These are phyloP conservation scores for Urosaurus nigricauda DNA, from an alignment of 2,797 vertebrate genomes.

Conservation along the genomic window DNA sequence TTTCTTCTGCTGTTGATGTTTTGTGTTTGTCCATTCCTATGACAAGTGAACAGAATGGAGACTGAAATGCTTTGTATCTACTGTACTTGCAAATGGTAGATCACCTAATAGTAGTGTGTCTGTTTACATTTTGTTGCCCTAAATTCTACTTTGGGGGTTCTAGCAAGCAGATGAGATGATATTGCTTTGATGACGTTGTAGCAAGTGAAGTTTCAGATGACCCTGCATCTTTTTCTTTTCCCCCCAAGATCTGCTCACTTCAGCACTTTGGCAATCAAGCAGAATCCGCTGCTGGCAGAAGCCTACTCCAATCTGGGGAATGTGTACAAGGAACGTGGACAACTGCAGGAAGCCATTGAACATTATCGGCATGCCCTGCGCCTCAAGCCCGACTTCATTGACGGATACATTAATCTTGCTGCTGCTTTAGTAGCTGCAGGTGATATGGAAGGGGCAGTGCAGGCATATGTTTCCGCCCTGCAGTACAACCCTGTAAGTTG, in stretches of 20 bases:
- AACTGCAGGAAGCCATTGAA: slow-evolving; percentile 97
- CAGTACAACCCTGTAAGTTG: slow-evolving; percentile 98
- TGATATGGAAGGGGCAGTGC: slow-evolving; percentile 99
- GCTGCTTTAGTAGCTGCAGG: slow-evolving; percentile 97
- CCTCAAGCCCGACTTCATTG: slow-evolving; percentile 98
- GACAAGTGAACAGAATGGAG: neutral
- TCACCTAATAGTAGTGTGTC: neutral
- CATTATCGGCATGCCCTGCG: slow-evolving; percentile 97
- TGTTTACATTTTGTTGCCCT: neutral
- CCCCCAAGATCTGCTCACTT: slow-evolving; percentile 95
- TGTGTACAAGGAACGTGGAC: slow-evolving; percentile 98
- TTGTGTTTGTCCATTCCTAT: neutral
- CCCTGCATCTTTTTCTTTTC: slow-evolving; percentile 19
- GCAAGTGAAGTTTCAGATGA: neutral
- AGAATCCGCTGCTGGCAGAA: slow-evolving; percentile 97
- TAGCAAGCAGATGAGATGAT: neutral
- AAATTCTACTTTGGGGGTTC: neutral
- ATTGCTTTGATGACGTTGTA: neutral
- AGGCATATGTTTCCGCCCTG: slow-evolving; percentile 97
- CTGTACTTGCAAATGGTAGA: neutral
- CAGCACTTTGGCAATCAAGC: slow-evolving; percentile 99
- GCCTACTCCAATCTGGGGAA: slow-evolving; percentile 98
- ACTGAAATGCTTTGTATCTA: neutral
- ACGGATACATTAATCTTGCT: slow-evolving; percentile 98
- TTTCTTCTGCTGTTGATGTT: neutral